Percentiles rank a stretch among this genome's conserved stretches.
Conservation (phyloP, 2,888 invertebrate species). For the Scrobipalpa atriplicella region DNA sequence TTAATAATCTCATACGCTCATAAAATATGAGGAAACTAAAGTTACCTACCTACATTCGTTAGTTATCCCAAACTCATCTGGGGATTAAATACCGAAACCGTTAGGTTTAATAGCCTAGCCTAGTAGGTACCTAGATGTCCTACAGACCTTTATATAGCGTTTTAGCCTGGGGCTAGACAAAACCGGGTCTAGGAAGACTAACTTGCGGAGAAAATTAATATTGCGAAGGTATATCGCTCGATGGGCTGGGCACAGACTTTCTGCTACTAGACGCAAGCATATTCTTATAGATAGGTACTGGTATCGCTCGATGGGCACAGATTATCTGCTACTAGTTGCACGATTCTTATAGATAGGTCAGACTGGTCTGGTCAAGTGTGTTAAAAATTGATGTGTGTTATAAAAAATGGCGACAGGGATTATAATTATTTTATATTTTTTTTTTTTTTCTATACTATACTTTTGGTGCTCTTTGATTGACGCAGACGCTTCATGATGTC, state of each 20-base stretch:
- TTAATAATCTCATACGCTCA: not conserved
- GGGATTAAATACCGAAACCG: conserved; percentile 18
- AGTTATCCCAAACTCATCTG: not conserved
- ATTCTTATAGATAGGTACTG: not conserved
- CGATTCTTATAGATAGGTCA: not conserved
- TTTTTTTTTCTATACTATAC: too few relatives aligned
- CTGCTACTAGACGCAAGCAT: not conserved
- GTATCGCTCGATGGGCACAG: not conserved
- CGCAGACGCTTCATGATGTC: too few relatives aligned
- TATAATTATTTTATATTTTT: too few relatives aligned
- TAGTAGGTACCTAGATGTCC: conserved; percentile 24
- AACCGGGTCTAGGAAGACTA: conserved; percentile 26
- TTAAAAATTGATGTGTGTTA: too few relatives aligned
- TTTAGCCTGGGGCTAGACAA: conserved; percentile 24
- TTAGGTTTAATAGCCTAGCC: conserved; percentile 21
- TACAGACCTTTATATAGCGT: conserved; percentile 32
- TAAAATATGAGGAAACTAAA: not conserved
- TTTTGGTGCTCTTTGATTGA: too few relatives aligned
- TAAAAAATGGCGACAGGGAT: too few relatives aligned
- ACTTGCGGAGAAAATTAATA: conserved; percentile 22
- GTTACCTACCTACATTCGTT: not conserved
- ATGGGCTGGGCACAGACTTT: not conserved
- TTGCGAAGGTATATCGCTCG: conserved; percentile 7
- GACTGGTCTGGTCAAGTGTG: not conserved
- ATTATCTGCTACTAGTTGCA: not conserved